Evolutionary conservation across 2,888 invertebrate species (phyloP).

Genomic region (Aquatica leii): DNA sequence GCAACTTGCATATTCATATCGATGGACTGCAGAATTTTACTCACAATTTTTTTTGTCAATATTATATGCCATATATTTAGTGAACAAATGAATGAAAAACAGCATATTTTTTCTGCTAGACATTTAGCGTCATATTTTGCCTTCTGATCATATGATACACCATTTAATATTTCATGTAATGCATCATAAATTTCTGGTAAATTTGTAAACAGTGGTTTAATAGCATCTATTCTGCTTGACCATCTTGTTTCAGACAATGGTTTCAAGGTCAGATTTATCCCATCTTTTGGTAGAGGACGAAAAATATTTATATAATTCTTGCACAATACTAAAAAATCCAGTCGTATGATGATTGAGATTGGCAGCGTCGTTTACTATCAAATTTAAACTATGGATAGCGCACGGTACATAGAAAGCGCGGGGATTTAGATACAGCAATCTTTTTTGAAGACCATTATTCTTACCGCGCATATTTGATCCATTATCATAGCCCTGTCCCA

Average conservation of each 20-base stretch:
- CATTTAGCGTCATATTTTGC: constrained; percentile 6
- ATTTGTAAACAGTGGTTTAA: too few relatives aligned
- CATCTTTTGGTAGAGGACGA: constrained; percentile 35
- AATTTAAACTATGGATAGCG: constrained; percentile 44
- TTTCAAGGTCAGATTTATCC: too few relatives aligned
- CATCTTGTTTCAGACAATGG: too few relatives aligned
- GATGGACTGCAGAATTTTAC: constrained; percentile 34
- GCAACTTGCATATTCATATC: constrained; percentile 41
- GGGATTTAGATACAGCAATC: too few relatives aligned
- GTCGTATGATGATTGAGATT: too few relatives aligned
- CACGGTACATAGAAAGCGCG: constrained; percentile 49
- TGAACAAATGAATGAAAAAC: too few relatives aligned
- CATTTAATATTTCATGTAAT: not conserved
- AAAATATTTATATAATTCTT: constrained; percentile 45
- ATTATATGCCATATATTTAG: constrained; percentile 36
- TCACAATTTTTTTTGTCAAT: constrained; percentile 40
- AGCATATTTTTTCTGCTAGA: too few relatives aligned
- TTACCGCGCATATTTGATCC: too few relatives aligned
- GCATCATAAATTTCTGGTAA: not conserved
- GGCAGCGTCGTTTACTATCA: too few relatives aligned
- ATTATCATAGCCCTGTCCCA: too few relatives aligned
- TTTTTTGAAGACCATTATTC: too few relatives aligned
- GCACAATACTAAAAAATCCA: constrained; percentile 40
- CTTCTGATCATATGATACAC: not conserved
- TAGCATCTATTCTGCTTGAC: too few relatives aligned